Evolutionary conservation across 2,888 invertebrate genomes (phyloP), one percentile per base, ranked within the genome.

Genomic region (Caenorhabditis virilis): DNA sequence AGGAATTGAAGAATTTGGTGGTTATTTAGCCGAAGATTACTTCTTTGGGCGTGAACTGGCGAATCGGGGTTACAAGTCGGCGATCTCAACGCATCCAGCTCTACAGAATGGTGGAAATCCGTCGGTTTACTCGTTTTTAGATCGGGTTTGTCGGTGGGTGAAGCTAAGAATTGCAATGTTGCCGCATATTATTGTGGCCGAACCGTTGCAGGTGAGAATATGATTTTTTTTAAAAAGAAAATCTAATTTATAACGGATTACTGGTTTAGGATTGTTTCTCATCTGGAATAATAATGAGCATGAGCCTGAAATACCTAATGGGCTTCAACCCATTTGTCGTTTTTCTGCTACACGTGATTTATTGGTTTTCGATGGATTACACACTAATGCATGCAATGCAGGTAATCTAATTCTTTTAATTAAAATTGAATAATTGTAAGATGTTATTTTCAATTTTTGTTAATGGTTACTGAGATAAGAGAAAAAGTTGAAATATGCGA

Each of bases 331-430:
- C 93, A 69, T 91, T 91, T 50, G 42, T 68, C 2, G 54, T 59
- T 9, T 93, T 95, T 86, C 93, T 93, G 85, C 87, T 95, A 78
- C 97, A 98, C 85, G 88, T 92, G 78, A 88, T 95, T 53, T 87
- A 90, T 83, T 98, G 98, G 98, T 93, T 95, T 85, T 88, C 95
- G 76, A 90, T 92, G 74, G 98, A 98, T 86, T 98, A 94, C 91
- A 87, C 92, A 80, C 88, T 98, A 78, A 87, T 97, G 78, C 89
- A 90, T 70, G 88, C 91, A 72, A 90, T 94, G 78, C 93, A 91
- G 87, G 89, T 89, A 22, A 33, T 23, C 18, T 26, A 15, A 36
- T 47, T 35, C 13, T 6, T 39, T 43, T 5, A 4, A 26, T 47
- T 27, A n/a, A 15, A n/a, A 38, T 30, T 51, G 20, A 11, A 47